Percentiles rank a stretch among this genome's conserved stretches.
Conservation (phyloP, 2,797 vertebrate genomes). For the Phylloscopus collybita region DNA sequence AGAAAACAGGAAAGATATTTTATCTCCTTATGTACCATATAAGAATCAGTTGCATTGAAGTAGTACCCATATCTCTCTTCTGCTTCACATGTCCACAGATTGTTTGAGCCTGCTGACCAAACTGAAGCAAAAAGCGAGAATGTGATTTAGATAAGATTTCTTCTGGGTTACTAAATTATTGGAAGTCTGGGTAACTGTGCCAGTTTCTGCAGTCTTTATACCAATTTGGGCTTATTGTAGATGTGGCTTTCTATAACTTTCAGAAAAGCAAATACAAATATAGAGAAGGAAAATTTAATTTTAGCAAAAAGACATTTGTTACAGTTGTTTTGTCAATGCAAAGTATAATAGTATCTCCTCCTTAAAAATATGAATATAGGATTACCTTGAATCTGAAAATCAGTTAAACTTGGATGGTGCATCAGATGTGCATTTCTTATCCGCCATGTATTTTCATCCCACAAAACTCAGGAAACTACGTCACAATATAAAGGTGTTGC, state of each 20-base stretch:
- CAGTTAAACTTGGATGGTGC: not conserved
- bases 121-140: not conserved
- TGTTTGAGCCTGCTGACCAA: constrained; percentile 13
- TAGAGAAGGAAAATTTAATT: not conserved
- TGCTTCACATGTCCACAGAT: constrained; percentile 8
- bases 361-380: not conserved
- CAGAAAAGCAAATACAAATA: not conserved
- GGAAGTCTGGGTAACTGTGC: not conserved
- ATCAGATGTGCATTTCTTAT: rapidly evolving
- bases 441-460: rapidly evolving
- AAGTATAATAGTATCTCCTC: not conserved
- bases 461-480: not conserved
- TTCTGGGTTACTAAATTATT: not conserved
- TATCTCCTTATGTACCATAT: constrained; percentile 44
- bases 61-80: not conserved
- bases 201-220: not conserved
- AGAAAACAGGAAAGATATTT: constrained; percentile 64
- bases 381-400: not conserved
- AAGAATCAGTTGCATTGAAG: constrained; percentile 7
- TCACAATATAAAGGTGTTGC: not conserved
- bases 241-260: not conserved
- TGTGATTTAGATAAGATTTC: constrained; percentile 25
- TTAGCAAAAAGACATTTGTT: not conserved
- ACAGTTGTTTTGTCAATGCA: not conserved
- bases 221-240: not conserved